These are phyloP conservation scores for Coleophora deauratella DNA, from an alignment of 2,888 invertebrate genomes.

Conservation along the genomic window DNA sequence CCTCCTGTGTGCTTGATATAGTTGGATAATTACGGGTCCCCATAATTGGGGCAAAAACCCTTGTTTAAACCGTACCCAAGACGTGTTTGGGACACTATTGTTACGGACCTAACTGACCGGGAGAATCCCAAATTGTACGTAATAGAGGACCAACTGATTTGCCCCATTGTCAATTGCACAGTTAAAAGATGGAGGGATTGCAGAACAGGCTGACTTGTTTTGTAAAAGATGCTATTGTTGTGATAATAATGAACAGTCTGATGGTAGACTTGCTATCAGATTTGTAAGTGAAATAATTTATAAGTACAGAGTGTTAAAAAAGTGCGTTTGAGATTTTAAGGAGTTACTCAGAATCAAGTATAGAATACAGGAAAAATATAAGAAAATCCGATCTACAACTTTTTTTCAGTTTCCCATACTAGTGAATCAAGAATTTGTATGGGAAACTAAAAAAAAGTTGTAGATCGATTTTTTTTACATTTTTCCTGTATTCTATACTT, in stretches of 20 bases:
- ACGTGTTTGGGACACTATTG: constrained; percentile 65
- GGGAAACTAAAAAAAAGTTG: too few relatives aligned
- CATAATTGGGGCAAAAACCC: constrained; percentile 65
- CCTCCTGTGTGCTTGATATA: constrained; percentile 13
- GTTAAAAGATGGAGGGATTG: constrained; percentile 6
- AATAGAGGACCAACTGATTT: constrained; percentile 41
- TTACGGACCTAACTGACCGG: constrained; percentile 55
- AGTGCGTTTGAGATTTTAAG: too few relatives aligned
- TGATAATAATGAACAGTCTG: neutral
- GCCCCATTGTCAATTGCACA: constrained; percentile 33
- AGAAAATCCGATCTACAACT: too few relatives aligned
- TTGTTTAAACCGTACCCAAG: constrained; percentile 56
- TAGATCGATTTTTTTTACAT: too few relatives aligned
- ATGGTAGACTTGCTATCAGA: too few relatives aligned
- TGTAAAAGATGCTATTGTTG: constrained; percentile 1
- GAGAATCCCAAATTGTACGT: constrained; percentile 58
- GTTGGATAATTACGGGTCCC: constrained; percentile 54
- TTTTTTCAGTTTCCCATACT: too few relatives aligned
- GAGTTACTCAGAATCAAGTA: too few relatives aligned
- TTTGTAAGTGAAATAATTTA: too few relatives aligned
- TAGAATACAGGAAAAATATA: too few relatives aligned
- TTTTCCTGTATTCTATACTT: too few relatives aligned
- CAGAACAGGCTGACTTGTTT: constrained; percentile 5
- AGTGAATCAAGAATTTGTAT: too few relatives aligned
- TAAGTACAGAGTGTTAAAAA: too few relatives aligned